Evolutionary conservation across 2,888 invertebrate genomes (phyloP).

Genomic region (Trissolcus brochymenae): DNA sequence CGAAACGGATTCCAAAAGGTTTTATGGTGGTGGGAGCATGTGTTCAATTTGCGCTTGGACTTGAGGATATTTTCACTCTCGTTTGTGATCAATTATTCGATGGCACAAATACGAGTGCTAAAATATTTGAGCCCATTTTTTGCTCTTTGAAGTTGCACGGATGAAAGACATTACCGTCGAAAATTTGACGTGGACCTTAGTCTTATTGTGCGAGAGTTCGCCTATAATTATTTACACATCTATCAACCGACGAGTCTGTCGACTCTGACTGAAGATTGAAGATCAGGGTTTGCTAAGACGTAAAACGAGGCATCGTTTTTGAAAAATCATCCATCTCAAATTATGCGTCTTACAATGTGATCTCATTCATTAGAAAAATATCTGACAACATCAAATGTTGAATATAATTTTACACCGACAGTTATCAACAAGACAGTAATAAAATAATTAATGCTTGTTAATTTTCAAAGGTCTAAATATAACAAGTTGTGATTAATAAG

Average conservation of each 20-base stretch:
- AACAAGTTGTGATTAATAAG: too few species aligned
- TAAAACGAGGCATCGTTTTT: constrained; percentile 64
- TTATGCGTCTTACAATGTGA: not conserved
- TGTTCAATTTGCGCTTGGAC: not conserved
- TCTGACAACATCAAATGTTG: too few species aligned
- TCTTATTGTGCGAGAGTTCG: constrained; percentile 72
- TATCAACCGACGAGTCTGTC: constrained; percentile 68
- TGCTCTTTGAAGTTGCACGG: constrained; percentile 67
- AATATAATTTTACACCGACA: too few species aligned
- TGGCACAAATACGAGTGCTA: constrained; percentile 14
- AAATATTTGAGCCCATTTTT: constrained; percentile 33
- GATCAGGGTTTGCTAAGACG: constrained; percentile 69
- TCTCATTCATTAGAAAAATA: too few species aligned
- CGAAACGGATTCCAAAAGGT: constrained; percentile 5
- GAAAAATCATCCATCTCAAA: constrained; percentile 12
- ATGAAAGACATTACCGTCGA: constrained; percentile 73
- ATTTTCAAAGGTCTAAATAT: too few species aligned
- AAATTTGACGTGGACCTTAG: constrained; percentile 75
- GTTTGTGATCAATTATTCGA: constrained; percentile 27
- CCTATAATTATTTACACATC: constrained; percentile 76
- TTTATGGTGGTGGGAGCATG: not conserved
- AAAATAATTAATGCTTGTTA: too few species aligned
- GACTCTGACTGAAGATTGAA: constrained; percentile 66
- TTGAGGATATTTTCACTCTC: constrained; percentile 19
- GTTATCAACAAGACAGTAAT: too few species aligned